phyloP scores from a whole-genome alignment of 2,113 vertebrate genomes.

The Tupaia chinensis region DNA sequence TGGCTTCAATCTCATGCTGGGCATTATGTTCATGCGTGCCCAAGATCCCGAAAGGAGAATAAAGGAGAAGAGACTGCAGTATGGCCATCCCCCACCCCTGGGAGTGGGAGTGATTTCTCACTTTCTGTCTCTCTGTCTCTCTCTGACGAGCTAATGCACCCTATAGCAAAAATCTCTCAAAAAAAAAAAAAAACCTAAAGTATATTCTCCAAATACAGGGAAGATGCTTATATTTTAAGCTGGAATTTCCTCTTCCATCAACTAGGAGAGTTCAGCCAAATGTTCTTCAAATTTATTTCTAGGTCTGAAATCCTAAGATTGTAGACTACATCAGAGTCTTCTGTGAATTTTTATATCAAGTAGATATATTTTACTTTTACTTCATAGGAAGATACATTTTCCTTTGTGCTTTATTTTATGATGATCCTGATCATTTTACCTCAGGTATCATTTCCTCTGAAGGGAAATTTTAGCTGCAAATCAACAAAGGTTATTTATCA shows the following conservation, averaged over 20 bases:
- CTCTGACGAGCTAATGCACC: no score
- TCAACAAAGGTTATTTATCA: slow-evolving; percentile 72
- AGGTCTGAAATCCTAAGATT: not conserved
- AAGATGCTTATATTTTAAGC: not conserved
- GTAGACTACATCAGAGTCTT: not conserved
- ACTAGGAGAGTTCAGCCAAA: not conserved
- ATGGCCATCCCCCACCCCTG: no score
- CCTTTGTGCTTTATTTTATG: slow-evolving; percentile 38
- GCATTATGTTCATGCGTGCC: no score
- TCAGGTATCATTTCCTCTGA: slow-evolving; percentile 35
- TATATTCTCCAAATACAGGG: not conserved
- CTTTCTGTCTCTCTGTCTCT: no score
- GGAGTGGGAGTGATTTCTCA: no score
- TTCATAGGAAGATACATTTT: slow-evolving; percentile 2
- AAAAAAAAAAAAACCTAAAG: no score
- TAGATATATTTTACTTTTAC: slow-evolving; percentile 27
- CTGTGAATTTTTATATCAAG: slow-evolving; percentile 14
- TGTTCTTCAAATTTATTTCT: not conserved
- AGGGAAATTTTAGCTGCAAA: slow-evolving; percentile 72
- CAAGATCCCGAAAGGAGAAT: no score
- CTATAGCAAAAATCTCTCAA: no score
- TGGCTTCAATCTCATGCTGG: no score
- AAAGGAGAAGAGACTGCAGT: no score
- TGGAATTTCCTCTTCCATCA: not conserved
- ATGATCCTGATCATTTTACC: slow-evolving; percentile 50